phyloP scores from a whole-genome alignment of 2,888 invertebrate genomes.

The Agapostemon virescens region DNA sequence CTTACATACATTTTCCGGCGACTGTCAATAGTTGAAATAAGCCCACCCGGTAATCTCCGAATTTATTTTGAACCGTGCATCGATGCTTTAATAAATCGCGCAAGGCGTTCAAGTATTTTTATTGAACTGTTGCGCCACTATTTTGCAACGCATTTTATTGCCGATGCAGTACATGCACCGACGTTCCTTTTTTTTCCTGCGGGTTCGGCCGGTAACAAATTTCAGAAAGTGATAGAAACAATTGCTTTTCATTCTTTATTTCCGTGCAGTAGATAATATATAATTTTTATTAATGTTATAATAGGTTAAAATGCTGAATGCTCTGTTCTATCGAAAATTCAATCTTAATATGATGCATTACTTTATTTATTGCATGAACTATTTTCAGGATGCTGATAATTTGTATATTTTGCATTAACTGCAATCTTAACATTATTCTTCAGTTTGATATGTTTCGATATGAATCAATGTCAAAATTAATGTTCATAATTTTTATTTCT shows the following conservation, averaged over 20 bases:
- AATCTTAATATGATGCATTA: background rate
- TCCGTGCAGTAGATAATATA: background rate
- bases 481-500: too few species aligned
- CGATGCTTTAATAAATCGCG: slow-evolving; percentile 15
- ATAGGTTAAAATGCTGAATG: background rate
- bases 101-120: background rate
- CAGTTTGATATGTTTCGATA: too few species aligned
- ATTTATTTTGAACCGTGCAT: slow-evolving; percentile 7
- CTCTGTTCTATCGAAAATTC: background rate
- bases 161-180: background rate
- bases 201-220: background rate
- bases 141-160: background rate
- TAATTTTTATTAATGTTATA: too few species aligned
- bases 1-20: slow-evolving; percentile 16
- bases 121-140: background rate
- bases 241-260: background rate
- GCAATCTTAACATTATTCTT: background rate
- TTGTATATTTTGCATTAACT: background rate
- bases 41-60: slow-evolving; percentile 9
- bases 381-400: background rate
- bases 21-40: slow-evolving; percentile 33
- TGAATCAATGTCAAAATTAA: too few species aligned
- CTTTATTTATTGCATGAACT: background rate
- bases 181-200: background rate
- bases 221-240: background rate